Base-by-base conservation (phyloP, 2,113 vertebrate genomes). In the Pionites leucogaster region DNA sequence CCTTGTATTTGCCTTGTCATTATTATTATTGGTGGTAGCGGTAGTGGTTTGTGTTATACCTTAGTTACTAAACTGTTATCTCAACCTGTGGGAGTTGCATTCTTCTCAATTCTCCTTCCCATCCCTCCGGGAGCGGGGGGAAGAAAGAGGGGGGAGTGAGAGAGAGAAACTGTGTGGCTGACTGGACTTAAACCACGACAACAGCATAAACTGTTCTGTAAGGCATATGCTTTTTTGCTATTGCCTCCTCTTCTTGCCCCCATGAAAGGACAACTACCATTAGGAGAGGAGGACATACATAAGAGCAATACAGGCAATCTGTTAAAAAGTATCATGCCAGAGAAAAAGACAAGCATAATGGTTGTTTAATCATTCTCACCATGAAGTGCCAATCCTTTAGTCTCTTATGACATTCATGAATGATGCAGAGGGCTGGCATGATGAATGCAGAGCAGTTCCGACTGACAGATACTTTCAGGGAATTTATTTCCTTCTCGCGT, bases 401-500 rank as follows among this genome's bases (percentile, higher is more conserved):
- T 93, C 91, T 97, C 97, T 96, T 96, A 97, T 96, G 98, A 98
- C 97, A 96, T 91, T 97, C 97, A 98, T 97, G 97, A 98, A 98
- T 97, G 98, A 98, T 98, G 96, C 97, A 98, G 95, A 96, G 96
- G 88, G 86, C 83, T 49, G 92, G 52, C 92, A 93, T 97, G 98
- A 98, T 97, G 95, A 97, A 98, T 97, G 91, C 85, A 86, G 93
- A 98, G 95, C 95, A 95, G 98, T 98, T 98, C 96, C 86, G 1
- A 77, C 60, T 17, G 95, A 98, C 97, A 98, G 96, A 98, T 50
- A 97, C 94, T 98, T 98, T 94, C 81, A 81, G 94, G 96, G 90
- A 97, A 98, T 98, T 98, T 98, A 98, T 98, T 95, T 94, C 86
- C 90, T 92, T 90, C 94, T 77, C 11, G 22, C 69, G 57, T 74